Base-by-base conservation (phyloP, 2,113 vertebrate species). In the Gobiocypris rarus region DNA sequence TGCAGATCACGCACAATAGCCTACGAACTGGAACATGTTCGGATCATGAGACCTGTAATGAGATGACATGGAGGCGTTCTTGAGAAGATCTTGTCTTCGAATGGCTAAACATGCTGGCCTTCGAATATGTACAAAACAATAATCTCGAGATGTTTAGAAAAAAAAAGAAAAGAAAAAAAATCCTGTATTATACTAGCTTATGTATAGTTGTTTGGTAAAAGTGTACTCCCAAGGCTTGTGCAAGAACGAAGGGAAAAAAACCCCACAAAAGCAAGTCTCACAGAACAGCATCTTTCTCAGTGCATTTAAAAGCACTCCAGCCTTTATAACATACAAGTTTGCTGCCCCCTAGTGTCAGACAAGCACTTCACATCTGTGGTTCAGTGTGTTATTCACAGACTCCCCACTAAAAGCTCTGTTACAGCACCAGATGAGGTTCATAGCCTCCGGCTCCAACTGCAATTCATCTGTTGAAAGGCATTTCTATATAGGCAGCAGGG, bases 281-380 rank as follows among this genome's bases (percentile, higher is more conserved):
- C 54, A 45, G 45, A 56, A 56, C 26, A 76, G n/a, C 50, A 56
- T 58, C 8, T 6, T 24, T 11, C 38, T 45, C 34, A 6, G 34
- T 28, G 11, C 41, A 80, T n/a, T 26, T 10, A 38, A 22, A 77
- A 59, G 0, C 56, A 58, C 34, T 83, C 85, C 83, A 61, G 69
- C 38, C 63, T 77, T 78, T 75, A 83, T 89, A 89, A 81, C 86
- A 78, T 87, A 92, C 91, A 92, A 89, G 90, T 93, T 91, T 92
- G 90, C 94, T 94, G 94, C 94, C 94, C 92, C 93, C 94, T 95
- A 89, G 87, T 94, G 94, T 89, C 91, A 80, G 24, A 84, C 8
- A 9, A 38, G 15, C 7, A 22, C 11, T 61, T 79, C 28, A 73
- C 76, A 69, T 85, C 41, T 61, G 15, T 1, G 2, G 13, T 54